Evolutionary conservation across 2,797 vertebrate genomes (phyloP), one percentile per base, ranked within the genome.

Genomic region (Sebastiscus tertius): DNA sequence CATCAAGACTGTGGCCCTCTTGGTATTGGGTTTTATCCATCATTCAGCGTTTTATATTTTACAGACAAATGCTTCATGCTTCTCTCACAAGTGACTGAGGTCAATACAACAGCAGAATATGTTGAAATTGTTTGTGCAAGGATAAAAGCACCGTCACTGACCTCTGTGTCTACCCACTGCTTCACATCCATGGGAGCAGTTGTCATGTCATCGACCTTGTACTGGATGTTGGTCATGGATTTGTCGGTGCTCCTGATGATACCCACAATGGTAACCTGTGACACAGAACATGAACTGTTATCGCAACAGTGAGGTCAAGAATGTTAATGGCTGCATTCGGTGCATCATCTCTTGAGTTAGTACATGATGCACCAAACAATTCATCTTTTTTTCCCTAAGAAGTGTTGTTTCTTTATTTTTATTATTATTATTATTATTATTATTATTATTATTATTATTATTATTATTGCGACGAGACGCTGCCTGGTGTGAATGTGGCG

Each of bases 121-220:
- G 4, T 9, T 11, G 2, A 1, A 39, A 60, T 6, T 4, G 46
- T 68, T 27, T n/a, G 5, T 11, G 22, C 1, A 4, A 61, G 2
- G 6, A 13, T 16, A 6, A 26, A 65, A 65, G 11, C 5, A 55
- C 6, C 4, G 2, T 27, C 18, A 77, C 96, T 95, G 81, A 99
- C 99, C 87, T 99, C 99, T 0, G 97, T 97, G 87, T 99, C 99
- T 0, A 99, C 96, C 99, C 99, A 99, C 90, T 99, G 98, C 87
- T 98, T 96, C 52, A 99, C 96, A 0, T 99, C 98, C 97, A 99
- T 97, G 0, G 98, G 98, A 1, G 96, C 95, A 0, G 94, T 94
- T 0, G 98, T 99, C 98, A 99, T 99, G 88, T 99, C 99, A 18
- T 99, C 99, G 36, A 99, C 95, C 85, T 98, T 99, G 91, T 99